phyloP scores from a whole-genome alignment of 2,113 vertebrate genomes.

The Vombatus ursinus region DNA sequence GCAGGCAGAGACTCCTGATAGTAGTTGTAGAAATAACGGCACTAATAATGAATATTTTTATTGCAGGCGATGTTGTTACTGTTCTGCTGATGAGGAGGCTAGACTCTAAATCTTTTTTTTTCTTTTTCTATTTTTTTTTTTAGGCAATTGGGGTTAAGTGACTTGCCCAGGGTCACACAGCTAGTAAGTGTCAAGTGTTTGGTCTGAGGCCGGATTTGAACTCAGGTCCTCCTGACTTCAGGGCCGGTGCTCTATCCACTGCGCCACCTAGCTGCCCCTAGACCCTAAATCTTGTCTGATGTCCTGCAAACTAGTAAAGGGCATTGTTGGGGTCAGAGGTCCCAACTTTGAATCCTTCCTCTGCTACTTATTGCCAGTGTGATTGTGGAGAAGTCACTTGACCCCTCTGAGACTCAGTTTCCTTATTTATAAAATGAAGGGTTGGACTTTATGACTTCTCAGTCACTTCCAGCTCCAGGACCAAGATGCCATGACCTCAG shows the following conservation, averaged over 20 bases:
- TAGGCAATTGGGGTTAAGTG: too few species aligned
- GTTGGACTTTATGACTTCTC: not conserved
- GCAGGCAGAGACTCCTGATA: not conserved
- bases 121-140: too few species aligned
- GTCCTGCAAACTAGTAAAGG: not conserved
- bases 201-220: too few species aligned
- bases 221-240: too few species aligned
- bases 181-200: too few species aligned
- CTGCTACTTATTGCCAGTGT: not conserved
- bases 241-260: too few species aligned
- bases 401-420: constrained; percentile 4
- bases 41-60: not conserved
- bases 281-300: not conserved
- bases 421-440: not conserved
- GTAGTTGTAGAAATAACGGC: not conserved
- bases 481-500: not conserved
- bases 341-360: not conserved
- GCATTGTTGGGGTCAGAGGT: not conserved
- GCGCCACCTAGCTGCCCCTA: too few species aligned
- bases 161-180: too few species aligned
- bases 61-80: not conserved
- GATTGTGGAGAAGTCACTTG: not conserved
- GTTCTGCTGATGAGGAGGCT: not conserved
- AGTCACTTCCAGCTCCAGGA: not conserved
- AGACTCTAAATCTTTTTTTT: not conserved